Base-by-base conservation (phyloP, 1,140 invertebrate genomes). In the Neuroterus valhalla region DNA sequence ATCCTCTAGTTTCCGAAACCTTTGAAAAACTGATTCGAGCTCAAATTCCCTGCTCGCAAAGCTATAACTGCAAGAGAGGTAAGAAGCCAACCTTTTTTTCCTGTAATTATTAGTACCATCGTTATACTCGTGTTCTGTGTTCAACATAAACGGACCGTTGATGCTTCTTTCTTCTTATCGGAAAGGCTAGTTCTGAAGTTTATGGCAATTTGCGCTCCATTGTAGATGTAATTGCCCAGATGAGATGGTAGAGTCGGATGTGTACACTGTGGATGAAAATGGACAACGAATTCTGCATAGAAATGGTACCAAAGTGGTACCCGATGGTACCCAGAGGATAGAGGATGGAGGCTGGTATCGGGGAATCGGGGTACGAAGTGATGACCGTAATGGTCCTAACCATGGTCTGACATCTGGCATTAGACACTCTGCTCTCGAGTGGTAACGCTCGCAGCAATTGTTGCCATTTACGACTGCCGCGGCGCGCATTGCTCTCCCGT, bases 331-430 rank as follows among this genome's bases (percentile, higher is more conserved):
- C 46, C 68, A 48, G 5, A 52, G 38, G 48, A 71, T 31, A 66
- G 42, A 43, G 14, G 15, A n/a, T n/a, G n/a, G 44, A 75, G 68
- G 44, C 23, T 72, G 23, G n/a, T 14, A 76, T 71, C 75, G 74
- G 76, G 74, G 74, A 79, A 83, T 81, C 77, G 77, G 23, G 79
- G 79, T 85, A 83, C 84, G 80, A 83, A 87, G 84, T 85, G 85
- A 86, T 84, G 84, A 86, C 77, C 81, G 84, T 86, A 85, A 86
- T 86, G 84, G 84, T 79, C 83, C 79, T 86, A 86, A 86, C 84
- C 81, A 86, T 82, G 78, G 85, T 84, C 84, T 82, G 85, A 86
- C 85, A 88, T 85, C 85, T 87, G 86, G 86, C 85, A 88, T 88
- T 88, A 88, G 86, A 80, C 82, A 81, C 77, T 84, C 73, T 73